phyloP scores from a whole-genome alignment of 2,888 invertebrate genomes.

The Scaptomyza parva region DNA sequence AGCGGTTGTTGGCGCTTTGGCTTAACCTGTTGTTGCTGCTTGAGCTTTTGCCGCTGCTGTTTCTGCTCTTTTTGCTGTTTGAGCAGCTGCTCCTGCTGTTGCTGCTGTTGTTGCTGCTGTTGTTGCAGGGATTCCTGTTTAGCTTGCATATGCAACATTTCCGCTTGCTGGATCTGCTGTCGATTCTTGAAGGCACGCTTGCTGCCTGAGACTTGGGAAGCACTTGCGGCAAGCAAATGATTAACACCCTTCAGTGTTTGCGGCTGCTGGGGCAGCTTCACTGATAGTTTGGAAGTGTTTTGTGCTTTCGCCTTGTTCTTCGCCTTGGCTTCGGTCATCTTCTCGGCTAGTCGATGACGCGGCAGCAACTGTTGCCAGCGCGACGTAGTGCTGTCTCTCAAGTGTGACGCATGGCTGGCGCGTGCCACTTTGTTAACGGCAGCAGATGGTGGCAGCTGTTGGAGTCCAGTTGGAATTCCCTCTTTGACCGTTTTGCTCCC shows the following conservation, averaged over 20 bases:
- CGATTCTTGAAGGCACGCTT: slow-evolving; percentile 38
- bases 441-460: not conserved
- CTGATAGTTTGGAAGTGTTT: not conserved
- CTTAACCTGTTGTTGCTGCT: not conserved
- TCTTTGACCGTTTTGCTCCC: not conserved
- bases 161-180: slow-evolving; percentile 55
- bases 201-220: slow-evolving; percentile 39
- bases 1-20: not conserved
- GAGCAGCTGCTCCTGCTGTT: not conserved
- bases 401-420: slow-evolving; percentile 20
- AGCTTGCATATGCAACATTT: slow-evolving; percentile 34
- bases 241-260: slow-evolving; percentile 6
- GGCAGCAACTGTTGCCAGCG: not conserved
- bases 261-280: slow-evolving; percentile 23
- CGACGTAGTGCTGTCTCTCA: not conserved
- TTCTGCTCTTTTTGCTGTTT: not conserved
- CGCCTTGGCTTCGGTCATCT: not conserved
- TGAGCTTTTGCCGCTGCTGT: not conserved
- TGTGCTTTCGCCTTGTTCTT: no score
- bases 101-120: not conserved
- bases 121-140: slow-evolving; percentile 8
- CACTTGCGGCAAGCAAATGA: slow-evolving; percentile 46
- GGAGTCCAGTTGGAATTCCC: not conserved
- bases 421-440: slow-evolving; percentile 22
- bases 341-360: not conserved